Evolutionary conservation across 2,888 invertebrate species (phyloP).

Genomic region (Busseola fusca): DNA sequence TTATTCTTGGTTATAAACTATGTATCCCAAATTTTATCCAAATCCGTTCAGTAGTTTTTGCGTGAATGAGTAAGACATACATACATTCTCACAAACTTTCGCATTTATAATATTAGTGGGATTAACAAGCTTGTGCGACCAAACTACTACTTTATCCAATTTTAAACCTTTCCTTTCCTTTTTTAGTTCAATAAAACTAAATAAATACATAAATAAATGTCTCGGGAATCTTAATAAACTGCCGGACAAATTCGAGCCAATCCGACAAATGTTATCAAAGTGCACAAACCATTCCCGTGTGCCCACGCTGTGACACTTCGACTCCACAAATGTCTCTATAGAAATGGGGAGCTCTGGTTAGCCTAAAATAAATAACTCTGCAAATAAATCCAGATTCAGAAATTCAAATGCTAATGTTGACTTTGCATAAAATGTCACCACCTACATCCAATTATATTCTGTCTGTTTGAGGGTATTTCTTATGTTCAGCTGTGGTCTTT

Average conservation of each 20-base stretch:
- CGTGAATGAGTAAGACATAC: no score
- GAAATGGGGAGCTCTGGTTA: not conserved
- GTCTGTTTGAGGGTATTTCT: no score
- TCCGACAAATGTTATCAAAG: not conserved
- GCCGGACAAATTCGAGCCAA: not conserved
- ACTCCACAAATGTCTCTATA: not conserved
- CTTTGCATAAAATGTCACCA: not conserved
- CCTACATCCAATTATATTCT: no score
- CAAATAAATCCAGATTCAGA: not conserved
- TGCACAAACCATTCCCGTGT: not conserved
- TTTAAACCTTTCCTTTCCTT: not conserved
- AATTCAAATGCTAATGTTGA: not conserved
- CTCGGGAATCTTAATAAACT: not conserved
- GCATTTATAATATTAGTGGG: no score
- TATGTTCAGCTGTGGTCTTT: no score
- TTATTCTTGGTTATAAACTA: no score
- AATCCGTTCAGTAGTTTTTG: no score
- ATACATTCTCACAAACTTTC: no score
- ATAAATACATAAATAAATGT: not conserved
- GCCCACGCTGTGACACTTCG: slow-evolving; percentile 6
- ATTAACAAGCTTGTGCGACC: not conserved
- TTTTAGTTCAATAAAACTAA: no score
- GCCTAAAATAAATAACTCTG: not conserved
- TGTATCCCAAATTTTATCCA: no score
- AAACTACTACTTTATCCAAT: not conserved